phyloP scores from a whole-genome alignment of 2,797 vertebrate species.

The Macropus fuliginosus region DNA sequence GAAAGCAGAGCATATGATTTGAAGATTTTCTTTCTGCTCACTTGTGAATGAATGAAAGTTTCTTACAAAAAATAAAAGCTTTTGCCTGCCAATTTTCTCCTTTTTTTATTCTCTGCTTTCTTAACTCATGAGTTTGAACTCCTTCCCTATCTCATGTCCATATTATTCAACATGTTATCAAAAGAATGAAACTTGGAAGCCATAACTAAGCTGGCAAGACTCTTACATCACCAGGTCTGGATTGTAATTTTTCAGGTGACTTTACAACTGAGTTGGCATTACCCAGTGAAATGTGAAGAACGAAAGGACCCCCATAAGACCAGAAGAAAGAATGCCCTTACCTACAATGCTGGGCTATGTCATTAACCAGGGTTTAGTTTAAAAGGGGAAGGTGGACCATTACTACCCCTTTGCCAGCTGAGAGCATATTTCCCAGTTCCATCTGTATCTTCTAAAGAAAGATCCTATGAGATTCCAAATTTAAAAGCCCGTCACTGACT shows the following conservation, averaged over 20 bases:
- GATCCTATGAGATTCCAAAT: neutral
- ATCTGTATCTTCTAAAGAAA: neutral
- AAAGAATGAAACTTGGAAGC: slow-evolving; percentile 24
- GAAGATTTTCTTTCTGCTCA: slow-evolving; percentile 3
- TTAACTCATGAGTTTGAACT: neutral
- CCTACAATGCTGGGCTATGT: accelerated
- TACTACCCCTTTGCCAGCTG: neutral
- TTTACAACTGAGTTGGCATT: slow-evolving; percentile 25
- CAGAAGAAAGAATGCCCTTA: neutral
- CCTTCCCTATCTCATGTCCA: neutral
- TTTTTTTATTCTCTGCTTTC: neutral
- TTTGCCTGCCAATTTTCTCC: neutral
- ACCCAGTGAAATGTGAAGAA: neutral
- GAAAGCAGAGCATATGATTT: neutral
- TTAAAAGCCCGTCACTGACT: neutral
- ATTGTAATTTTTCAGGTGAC: slow-evolving; percentile 46
- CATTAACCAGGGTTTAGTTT: neutral
- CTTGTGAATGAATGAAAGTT: neutral
- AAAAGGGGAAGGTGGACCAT: neutral
- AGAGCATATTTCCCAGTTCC: neutral
- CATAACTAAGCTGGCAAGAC: slow-evolving; percentile 23
- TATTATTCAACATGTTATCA: neutral
- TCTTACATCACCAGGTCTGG: neutral
- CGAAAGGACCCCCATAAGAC: neutral
- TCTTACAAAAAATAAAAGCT: neutral